These are phyloP conservation scores for Rallus limicola DNA, from an alignment of 2,113 vertebrate genomes.

Conservation along the genomic window DNA sequence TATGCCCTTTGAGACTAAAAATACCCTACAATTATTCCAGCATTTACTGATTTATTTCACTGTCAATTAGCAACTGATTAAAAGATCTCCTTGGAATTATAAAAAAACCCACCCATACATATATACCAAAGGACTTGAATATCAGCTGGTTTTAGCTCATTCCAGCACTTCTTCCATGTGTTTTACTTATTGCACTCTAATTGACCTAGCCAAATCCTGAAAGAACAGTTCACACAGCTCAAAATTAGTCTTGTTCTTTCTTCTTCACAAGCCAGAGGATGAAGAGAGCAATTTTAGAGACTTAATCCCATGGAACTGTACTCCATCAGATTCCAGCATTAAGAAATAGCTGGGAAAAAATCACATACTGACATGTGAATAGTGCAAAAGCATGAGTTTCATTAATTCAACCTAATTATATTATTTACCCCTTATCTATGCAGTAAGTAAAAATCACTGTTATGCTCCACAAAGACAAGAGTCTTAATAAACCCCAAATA, in stretches of 20 bases:
- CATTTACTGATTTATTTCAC: not conserved
- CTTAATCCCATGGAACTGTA: slow-evolving; percentile 2
- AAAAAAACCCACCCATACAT: not conserved
- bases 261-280: not conserved
- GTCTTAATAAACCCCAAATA: not conserved
- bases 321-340: not conserved
- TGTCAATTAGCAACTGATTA: not conserved
- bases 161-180: not conserved
- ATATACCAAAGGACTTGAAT: not conserved
- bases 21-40: not conserved
- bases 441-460: slow-evolving; percentile 7
- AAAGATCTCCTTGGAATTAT: not conserved
- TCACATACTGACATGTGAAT: not conserved
- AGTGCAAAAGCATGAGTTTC: not conserved
- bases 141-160: not conserved
- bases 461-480: slow-evolving; percentile 3
- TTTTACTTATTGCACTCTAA: not conserved
- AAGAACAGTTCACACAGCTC: not conserved
- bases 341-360: slow-evolving; percentile 32
- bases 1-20: not conserved
- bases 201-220: not conserved
- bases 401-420: slow-evolving; percentile 48
- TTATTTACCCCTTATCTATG: slow-evolving; percentile 29
- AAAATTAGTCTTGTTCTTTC: slow-evolving; percentile 2
- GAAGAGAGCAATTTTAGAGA: not conserved